Percentiles rank a stretch among this genome's conserved stretches.
Conservation (phyloP, 2,888 invertebrate species). For the Pyralis farinalis region DNA sequence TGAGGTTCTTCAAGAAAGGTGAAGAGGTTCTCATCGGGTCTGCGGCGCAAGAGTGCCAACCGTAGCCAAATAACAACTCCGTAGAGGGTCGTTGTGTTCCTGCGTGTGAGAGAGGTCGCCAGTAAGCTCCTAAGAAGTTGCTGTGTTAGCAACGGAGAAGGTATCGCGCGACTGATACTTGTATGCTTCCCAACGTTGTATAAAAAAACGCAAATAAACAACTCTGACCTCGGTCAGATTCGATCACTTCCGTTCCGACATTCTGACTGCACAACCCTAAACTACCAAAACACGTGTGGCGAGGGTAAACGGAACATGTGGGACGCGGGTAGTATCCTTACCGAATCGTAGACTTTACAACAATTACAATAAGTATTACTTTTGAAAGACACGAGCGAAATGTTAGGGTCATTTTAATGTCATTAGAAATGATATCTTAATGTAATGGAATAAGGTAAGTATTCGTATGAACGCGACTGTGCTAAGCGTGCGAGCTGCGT, state of each 20-base stretch:
- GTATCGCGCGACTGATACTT: too few species aligned
- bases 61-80: too few species aligned
- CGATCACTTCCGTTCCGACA: not conserved
- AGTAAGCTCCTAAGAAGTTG: too few species aligned
- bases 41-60: too few species aligned
- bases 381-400: not conserved
- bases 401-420: not conserved
- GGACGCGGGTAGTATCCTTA: slow-evolving; percentile 5
- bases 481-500: slow-evolving; percentile 9
- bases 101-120: too few species aligned
- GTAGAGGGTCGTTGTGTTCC: too few species aligned
- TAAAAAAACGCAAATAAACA: too few species aligned
- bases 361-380: not conserved
- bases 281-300: not conserved
- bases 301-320: slow-evolving; percentile 5
- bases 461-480: not conserved
- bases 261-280: slow-evolving; percentile 4
- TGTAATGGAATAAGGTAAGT: slow-evolving; percentile 7
- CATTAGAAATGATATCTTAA: not conserved
- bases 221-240: too few species aligned
- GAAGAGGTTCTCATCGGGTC: too few species aligned
- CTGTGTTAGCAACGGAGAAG: too few species aligned
- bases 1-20: too few species aligned
- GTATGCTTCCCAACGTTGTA: too few species aligned
- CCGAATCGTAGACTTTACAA: not conserved